Evolutionary conservation across 2,113 vertebrate genomes (phyloP).

Genomic region (Rostratula benghalensis): DNA sequence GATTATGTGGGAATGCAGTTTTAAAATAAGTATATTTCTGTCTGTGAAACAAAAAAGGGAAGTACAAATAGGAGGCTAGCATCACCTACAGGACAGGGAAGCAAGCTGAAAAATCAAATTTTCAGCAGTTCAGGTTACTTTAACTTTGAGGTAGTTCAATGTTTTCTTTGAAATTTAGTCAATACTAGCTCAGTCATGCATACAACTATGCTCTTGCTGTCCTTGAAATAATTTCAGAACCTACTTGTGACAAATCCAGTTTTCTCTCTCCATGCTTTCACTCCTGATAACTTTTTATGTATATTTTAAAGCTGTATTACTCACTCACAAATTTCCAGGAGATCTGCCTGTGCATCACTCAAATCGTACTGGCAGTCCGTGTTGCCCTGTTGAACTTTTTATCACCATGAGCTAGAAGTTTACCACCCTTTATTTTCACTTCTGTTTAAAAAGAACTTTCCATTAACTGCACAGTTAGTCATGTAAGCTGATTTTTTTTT

Average conservation of each 20-base stretch:
- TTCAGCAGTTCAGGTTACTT: background rate
- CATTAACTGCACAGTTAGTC: background rate
- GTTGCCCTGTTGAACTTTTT: background rate
- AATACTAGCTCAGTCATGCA: background rate
- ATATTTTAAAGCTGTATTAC: background rate
- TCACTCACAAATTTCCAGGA: background rate
- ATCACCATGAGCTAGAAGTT: background rate
- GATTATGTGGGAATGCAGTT: background rate
- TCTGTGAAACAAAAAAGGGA: background rate
- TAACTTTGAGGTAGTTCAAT: background rate
- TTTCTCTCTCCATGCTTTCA: background rate
- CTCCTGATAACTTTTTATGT: background rate
- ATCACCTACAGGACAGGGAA: background rate
- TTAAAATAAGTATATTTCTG: background rate
- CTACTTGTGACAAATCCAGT: background rate
- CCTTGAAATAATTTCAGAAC: background rate
- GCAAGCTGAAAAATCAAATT: background rate
- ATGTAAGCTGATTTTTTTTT: background rate
- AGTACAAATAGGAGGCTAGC: background rate
- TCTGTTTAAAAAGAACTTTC: background rate
- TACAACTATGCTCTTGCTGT: background rate
- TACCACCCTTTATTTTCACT: background rate
- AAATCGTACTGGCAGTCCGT: rapidly evolving
- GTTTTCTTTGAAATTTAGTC: background rate
- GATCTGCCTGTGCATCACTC: background rate